phyloP scores from a whole-genome alignment of 2,888 invertebrate species.

The Phorcus lineatus region DNA sequence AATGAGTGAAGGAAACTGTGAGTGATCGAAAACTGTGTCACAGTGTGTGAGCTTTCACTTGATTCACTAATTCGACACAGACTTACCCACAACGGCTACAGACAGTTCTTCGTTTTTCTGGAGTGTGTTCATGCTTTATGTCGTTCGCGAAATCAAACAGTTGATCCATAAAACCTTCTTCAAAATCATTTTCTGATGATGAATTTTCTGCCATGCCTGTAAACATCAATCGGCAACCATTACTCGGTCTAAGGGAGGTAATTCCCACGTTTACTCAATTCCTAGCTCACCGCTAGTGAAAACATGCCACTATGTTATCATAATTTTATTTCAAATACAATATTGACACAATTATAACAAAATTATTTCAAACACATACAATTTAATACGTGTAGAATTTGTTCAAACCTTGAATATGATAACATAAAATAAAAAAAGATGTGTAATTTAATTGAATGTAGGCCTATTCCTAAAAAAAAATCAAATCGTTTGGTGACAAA shows the following conservation, averaged over 20 bases:
- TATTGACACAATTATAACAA: no score
- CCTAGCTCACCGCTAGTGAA: no score
- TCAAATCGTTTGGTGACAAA: no score
- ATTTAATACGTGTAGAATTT: no score
- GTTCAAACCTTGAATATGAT: no score
- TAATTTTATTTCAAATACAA: no score
- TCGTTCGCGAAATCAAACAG: conserved; percentile 20
- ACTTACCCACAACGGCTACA: conserved; percentile 2
- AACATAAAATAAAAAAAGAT: no score
- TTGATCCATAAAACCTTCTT: conserved; percentile 11
- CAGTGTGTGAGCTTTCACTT: neutral
- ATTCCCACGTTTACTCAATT: neutral
- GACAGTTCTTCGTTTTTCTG: neutral
- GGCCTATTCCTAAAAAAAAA: no score
- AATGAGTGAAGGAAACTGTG: no score
- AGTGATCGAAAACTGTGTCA: conserved; percentile 6
- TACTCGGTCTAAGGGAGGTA: conserved; percentile 2
- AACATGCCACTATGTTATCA: no score
- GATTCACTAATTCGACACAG: neutral
- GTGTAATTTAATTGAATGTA: no score
- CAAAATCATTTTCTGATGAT: neutral
- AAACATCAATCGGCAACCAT: neutral
- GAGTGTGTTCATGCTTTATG: conserved; percentile 1
- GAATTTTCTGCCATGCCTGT: neutral
- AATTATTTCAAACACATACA: no score